Percentiles rank a stretch among this genome's conserved stretches.
phyloP scores from a whole-genome alignment of 2,113 vertebrate species.

The Gnathonemus echidnorhynchus region DNA sequence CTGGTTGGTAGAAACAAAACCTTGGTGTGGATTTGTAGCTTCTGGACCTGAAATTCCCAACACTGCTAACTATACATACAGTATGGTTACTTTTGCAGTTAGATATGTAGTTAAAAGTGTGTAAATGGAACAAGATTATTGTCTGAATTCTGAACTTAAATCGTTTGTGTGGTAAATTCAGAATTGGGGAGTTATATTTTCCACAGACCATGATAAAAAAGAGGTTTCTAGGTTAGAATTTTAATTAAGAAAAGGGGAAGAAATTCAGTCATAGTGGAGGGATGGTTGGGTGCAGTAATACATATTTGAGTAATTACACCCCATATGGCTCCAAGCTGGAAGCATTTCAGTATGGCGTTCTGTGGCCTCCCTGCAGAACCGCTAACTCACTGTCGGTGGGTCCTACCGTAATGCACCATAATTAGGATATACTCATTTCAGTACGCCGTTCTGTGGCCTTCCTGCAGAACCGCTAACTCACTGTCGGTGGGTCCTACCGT shows the following conservation, averaged over 20 bases:
- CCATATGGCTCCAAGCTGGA: slow-evolving; percentile 21
- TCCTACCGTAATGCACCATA: too few relatives aligned
- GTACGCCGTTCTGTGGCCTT: too few relatives aligned
- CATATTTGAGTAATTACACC: slow-evolving; percentile 32
- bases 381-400: too few relatives aligned
- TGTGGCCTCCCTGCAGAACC: too few relatives aligned
- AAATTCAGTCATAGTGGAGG: slow-evolving; percentile 25
- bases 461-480: not conserved
- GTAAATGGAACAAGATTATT: not conserved
- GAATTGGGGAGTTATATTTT: slow-evolving; percentile 1
- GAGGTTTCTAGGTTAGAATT: slow-evolving; percentile 23
- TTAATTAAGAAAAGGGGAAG: slow-evolving; percentile 28
- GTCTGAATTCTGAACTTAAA: not conserved
- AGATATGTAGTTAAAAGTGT: not conserved
- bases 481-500: not conserved
- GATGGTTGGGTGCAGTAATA: slow-evolving; percentile 21
- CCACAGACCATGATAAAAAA: slow-evolving; percentile 9
- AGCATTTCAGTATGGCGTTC: not conserved
- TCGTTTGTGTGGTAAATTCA: not conserved
- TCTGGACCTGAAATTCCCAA: too few relatives aligned
- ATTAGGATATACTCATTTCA: too few relatives aligned
- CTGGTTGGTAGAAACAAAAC: too few relatives aligned
- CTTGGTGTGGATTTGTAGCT: too few relatives aligned
- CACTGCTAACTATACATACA: not conserved
- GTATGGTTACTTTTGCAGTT: not conserved